A percentile compares a stretch with the other conserved stretches of the same genome.
phyloP scores from a whole-genome alignment of 2,113 vertebrate genomes.

The Shinisaurus crocodilurus region DNA sequence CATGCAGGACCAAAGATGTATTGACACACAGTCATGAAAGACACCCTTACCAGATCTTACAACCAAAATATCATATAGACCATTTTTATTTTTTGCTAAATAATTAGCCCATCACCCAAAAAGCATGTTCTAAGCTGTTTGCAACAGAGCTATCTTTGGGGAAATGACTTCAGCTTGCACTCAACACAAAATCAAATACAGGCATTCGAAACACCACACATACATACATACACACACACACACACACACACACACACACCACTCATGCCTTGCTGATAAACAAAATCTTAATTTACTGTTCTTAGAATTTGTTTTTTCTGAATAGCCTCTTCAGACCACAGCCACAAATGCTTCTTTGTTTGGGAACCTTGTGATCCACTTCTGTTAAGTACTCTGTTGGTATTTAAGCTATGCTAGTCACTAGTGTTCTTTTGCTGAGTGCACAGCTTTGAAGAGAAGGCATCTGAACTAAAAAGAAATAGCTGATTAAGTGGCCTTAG shows the following conservation, averaged over 20 bases:
- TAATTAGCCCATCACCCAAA: not conserved
- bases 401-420: constrained; percentile 24
- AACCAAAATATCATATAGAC: not conserved
- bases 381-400: constrained; percentile 36
- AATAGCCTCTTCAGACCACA: constrained; percentile 31
- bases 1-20: fast-evolving
- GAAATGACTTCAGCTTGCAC: not conserved
- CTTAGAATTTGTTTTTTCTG: constrained; percentile 47
- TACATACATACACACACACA: no score
- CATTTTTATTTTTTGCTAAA: not conserved
- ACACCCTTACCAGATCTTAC: not conserved
- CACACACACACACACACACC: not conserved
- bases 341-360: constrained; percentile 52
- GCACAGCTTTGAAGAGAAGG: constrained; percentile 53
- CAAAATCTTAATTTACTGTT: constrained; percentile 49
- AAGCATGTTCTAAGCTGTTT: not conserved
- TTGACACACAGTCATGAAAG: fast-evolving
- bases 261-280: constrained; percentile 44
- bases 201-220: not conserved
- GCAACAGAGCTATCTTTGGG: not conserved
- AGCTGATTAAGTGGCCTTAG: constrained; percentile 54
- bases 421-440: constrained; percentile 47
- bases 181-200: not conserved
- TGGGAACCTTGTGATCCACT: constrained; percentile 28
- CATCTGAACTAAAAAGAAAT: constrained; percentile 57